phyloP scores from a whole-genome alignment of 2,113 vertebrate genomes.

The Eretmodus cyanostictus region DNA sequence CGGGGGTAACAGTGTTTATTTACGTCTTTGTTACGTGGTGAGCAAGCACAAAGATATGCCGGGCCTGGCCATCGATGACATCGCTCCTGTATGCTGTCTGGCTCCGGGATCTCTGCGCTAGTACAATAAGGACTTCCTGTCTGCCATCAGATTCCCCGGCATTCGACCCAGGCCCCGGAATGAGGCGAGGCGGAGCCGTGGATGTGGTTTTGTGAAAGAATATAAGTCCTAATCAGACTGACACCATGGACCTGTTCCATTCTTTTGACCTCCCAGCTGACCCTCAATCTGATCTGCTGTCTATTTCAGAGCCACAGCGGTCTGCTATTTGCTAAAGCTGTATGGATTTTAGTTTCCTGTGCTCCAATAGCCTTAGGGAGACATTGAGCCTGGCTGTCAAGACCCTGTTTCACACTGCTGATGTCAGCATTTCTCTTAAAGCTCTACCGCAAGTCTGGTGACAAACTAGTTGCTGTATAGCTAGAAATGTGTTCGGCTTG shows the following conservation, averaged over 20 bases:
- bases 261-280: neutral
- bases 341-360: neutral
- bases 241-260: conserved; percentile 4
- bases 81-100: conserved; percentile 77
- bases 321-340: neutral
- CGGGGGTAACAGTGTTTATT: conserved; percentile 77
- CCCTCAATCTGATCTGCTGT: neutral
- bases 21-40: conserved; percentile 82
- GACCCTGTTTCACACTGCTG: neutral
- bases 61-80: conserved; percentile 68
- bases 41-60: conserved; percentile 82
- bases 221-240: conserved; percentile 32
- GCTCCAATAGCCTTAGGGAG: conserved; percentile 9
- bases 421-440: neutral
- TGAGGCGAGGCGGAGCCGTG: conserved; percentile 26
- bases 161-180: conserved; percentile 42
- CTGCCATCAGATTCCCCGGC: conserved; percentile 65
- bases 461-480: neutral
- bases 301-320: neutral
- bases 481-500: neutral
- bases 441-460: neutral
- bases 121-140: conserved; percentile 87
- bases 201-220: conserved; percentile 42
- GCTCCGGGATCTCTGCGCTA: conserved; percentile 72
- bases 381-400: conserved; percentile 5